Evolutionary conservation across 2,888 invertebrate species (phyloP).

Genomic region (Biston betularia): DNA sequence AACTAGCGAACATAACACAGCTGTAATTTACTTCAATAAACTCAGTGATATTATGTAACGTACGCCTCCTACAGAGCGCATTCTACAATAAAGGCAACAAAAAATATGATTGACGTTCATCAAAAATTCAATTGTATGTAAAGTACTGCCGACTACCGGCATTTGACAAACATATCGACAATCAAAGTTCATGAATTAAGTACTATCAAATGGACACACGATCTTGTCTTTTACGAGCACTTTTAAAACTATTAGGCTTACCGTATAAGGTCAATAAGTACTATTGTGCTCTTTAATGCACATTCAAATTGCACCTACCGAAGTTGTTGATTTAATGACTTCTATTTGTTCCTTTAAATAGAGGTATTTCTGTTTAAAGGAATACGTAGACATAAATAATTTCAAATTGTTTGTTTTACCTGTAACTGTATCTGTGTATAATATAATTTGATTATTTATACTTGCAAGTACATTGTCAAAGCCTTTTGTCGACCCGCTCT

Average conservation of each 20-base stretch:
- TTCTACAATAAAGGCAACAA: slow-evolving; percentile 20
- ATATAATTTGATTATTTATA: no score
- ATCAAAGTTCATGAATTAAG: slow-evolving; percentile 18
- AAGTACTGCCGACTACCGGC: slow-evolving; percentile 35
- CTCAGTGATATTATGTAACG: slow-evolving; percentile 1
- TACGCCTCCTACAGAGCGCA: slow-evolving; percentile 25
- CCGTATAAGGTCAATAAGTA: slow-evolving; percentile 8
- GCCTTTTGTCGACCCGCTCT: no score
- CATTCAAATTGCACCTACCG: slow-evolving; percentile 3
- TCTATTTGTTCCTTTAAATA: no score
- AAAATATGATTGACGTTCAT: slow-evolving; percentile 35
- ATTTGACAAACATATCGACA: slow-evolving; percentile 27
- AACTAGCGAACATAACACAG: not conserved
- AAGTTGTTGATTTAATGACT: not conserved
- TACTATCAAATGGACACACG: slow-evolving; percentile 18
- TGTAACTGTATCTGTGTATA: no score
- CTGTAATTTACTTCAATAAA: not conserved
- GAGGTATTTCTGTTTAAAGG: not conserved
- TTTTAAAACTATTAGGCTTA: slow-evolving; percentile 7
- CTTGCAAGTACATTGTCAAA: no score
- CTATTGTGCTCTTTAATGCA: not conserved
- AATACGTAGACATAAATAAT: not conserved
- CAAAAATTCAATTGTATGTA: slow-evolving; percentile 38
- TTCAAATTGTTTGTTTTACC: not conserved
- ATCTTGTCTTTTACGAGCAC: slow-evolving; percentile 18